A percentile compares a stretch with the other conserved stretches of the same genome.
phyloP scores from a whole-genome alignment of 1,140 invertebrate species.

The Cotesia chilonis region DNA sequence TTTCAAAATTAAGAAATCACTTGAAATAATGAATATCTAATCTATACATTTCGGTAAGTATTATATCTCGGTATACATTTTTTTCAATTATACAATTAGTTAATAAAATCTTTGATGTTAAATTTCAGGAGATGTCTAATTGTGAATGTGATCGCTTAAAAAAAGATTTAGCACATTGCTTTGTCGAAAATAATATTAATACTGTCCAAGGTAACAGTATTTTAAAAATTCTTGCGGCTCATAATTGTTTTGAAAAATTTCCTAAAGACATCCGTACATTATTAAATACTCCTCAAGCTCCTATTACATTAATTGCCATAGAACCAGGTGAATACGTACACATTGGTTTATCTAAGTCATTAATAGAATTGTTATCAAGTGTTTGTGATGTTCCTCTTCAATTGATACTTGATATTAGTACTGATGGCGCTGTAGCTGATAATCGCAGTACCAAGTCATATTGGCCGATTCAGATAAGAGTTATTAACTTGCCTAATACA shows the following conservation, averaged over 20 bases:
- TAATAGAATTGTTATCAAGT: not conserved
- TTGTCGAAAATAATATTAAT: constrained; percentile 14
- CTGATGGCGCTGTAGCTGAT: constrained; percentile 19
- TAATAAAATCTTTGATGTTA: too few relatives aligned
- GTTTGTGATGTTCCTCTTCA: not conserved
- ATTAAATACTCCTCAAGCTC: constrained; percentile 5
- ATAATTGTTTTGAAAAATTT: constrained; percentile 7
- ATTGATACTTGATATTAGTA: constrained; percentile 20
- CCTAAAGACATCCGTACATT: constrained; percentile 15
- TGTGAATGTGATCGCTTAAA: too few relatives aligned
- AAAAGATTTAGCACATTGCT: constrained; percentile 4
- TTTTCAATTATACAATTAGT: too few relatives aligned
- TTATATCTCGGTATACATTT: too few relatives aligned
- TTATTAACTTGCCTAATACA: constrained; percentile 10
- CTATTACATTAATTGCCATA: not conserved
- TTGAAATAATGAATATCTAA: too few relatives aligned
- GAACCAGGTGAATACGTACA: constrained; percentile 14
- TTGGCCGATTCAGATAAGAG: constrained; percentile 20
- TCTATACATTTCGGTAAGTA: too few relatives aligned
- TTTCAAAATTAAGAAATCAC: too few relatives aligned
- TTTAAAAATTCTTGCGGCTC: constrained; percentile 1
- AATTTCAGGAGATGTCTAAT: too few relatives aligned
- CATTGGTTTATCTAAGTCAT: constrained; percentile 14
- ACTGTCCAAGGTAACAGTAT: not conserved
- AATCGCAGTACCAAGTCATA: not conserved